Conservation (phyloP, 2,797 vertebrate species). For the Remorina albescens region DNA sequence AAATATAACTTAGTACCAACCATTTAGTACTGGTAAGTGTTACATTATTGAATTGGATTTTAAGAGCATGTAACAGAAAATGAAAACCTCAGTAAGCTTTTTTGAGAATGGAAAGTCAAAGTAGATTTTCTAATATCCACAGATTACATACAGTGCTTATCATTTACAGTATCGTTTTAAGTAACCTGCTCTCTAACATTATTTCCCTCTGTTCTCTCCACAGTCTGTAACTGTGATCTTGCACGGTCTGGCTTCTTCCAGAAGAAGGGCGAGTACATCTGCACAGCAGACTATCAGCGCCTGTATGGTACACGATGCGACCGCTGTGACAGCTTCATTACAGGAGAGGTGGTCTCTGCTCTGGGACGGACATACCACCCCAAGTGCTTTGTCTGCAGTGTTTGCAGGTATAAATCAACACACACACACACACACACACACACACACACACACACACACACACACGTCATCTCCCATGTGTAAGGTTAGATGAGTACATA, state of each 20-base stretch:
- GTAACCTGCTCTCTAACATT: slow-evolving; percentile 10
- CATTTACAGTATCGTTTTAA: not conserved
- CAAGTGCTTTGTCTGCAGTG: slow-evolving; percentile 97
- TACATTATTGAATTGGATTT: not conserved
- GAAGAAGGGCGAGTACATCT: slow-evolving; percentile 98
- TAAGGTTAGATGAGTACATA: not conserved
- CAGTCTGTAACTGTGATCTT: slow-evolving; percentile 97
- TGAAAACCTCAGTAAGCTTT: not conserved
- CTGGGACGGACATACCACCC: slow-evolving; percentile 98
- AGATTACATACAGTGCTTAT: not conserved
- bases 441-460: slow-evolving; percentile 3
- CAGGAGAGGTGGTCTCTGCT: slow-evolving; percentile 96
- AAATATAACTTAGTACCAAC: no score
- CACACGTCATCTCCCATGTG: not conserved
- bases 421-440: slow-evolving; percentile 13
- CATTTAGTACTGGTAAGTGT: not conserved
- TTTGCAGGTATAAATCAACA: slow-evolving; percentile 89
- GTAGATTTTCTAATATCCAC: not conserved
- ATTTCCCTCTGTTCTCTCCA: slow-evolving; percentile 36
- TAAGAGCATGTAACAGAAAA: not conserved
- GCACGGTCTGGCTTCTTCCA: slow-evolving; percentile 98
- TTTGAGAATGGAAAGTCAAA: slow-evolving; percentile 7
- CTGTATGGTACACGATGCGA: slow-evolving; percentile 97
- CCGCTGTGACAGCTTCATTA: slow-evolving; percentile 96
- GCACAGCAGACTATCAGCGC: slow-evolving; percentile 96